These are phyloP conservation scores for Calephelis virginiensis DNA, from an alignment of 1,140 invertebrate genomes.

Conservation along the genomic window DNA sequence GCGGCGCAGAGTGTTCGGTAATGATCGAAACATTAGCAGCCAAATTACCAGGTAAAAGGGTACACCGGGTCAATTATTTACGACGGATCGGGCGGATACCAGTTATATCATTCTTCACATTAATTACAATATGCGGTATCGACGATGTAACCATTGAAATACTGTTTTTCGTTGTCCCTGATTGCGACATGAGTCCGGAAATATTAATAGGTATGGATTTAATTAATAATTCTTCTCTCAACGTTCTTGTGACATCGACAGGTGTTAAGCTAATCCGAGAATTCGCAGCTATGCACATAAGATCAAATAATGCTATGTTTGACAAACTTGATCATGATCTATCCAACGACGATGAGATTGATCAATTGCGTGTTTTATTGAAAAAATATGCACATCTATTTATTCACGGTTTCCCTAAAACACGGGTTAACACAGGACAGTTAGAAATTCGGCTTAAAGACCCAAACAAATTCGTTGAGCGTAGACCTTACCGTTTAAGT, in stretches of 20 bases:
- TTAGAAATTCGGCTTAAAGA: constrained; percentile 1
- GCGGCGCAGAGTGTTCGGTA: constrained; percentile 36
- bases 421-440: constrained; percentile 34
- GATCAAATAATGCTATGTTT: not conserved
- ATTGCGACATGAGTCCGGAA: constrained; percentile 33
- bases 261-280: constrained; percentile 30
- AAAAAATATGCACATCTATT: constrained; percentile 35
- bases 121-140: constrained; percentile 30
- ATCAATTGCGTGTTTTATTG: constrained; percentile 23
- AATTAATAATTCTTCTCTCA: constrained; percentile 27
- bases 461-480: constrained; percentile 29
- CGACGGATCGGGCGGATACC: constrained; percentile 32
- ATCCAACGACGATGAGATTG: constrained; percentile 24
- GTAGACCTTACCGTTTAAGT: constrained; percentile 31
- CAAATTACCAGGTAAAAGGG: constrained; percentile 31
- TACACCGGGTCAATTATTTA: constrained; percentile 30
- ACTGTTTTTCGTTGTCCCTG: constrained; percentile 32
- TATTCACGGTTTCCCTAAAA: constrained; percentile 31
- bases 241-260: constrained; percentile 24
- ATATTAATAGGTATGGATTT: constrained; percentile 38
- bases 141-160: constrained; percentile 31
- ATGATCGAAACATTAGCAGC: constrained; percentile 26
- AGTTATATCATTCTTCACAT: constrained; percentile 26
- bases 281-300: constrained; percentile 3
- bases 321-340: constrained; percentile 20